Evolutionary conservation across 2,888 invertebrate genomes (phyloP).

Genomic region (Pristionchus entomophagus): DNA sequence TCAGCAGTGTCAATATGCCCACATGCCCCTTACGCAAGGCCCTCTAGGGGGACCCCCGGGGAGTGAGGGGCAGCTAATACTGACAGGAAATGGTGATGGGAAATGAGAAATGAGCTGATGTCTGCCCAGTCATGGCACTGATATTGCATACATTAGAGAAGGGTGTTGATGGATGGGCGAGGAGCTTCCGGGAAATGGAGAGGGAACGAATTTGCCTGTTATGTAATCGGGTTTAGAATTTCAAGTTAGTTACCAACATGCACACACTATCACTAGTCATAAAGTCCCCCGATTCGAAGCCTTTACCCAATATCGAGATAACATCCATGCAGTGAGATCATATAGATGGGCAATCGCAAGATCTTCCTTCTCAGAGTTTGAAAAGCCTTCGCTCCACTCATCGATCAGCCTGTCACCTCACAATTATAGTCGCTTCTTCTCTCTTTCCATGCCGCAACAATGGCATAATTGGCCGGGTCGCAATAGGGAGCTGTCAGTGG

Average conservation of each 20-base stretch:
- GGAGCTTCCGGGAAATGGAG: neutral
- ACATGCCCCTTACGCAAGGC: neutral
- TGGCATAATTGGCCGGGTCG: constrained; percentile 17
- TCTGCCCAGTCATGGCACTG: neutral
- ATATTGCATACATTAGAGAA: constrained; percentile 37
- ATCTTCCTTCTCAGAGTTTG: neutral
- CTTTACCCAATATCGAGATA: too few species aligned
- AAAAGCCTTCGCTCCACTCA: too few species aligned
- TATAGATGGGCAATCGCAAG: too few species aligned
- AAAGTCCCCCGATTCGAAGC: too few species aligned
- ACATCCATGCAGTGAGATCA: too few species aligned
- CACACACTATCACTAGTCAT: too few species aligned
- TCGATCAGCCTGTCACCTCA: constrained; percentile 15
- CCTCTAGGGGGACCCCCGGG: neutral
- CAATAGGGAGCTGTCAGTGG: constrained; percentile 3
- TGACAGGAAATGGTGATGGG: neutral
- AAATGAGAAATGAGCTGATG: constrained; percentile 9
- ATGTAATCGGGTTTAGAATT: too few species aligned
- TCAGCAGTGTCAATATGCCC: constrained; percentile 30
- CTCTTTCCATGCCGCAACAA: constrained; percentile 26
- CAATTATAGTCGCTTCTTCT: constrained; percentile 26
- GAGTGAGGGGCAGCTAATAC: neutral
- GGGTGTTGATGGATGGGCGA: neutral
- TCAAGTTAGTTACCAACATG: too few species aligned
- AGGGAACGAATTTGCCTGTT: neutral